phyloP scores from a whole-genome alignment of 2,888 invertebrate species.

The Palloptera scutellata region DNA sequence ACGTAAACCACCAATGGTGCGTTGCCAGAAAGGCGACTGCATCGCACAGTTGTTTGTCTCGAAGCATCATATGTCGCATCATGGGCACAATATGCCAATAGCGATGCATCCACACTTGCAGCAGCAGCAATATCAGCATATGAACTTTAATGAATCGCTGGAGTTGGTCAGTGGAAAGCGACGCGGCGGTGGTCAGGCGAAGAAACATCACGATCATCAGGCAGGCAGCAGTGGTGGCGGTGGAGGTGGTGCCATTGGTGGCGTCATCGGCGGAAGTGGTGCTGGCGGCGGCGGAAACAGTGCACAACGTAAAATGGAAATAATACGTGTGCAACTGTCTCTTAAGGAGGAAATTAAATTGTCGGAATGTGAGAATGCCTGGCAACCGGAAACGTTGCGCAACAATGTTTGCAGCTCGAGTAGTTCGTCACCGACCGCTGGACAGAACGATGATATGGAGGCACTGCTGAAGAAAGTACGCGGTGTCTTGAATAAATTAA shows the following conservation, averaged over 20 bases:
- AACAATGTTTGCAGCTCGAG: constrained; percentile 24
- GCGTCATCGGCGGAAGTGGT: constrained; percentile 6
- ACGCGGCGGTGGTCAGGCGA: constrained; percentile 44
- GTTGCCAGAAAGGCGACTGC: constrained; percentile 54
- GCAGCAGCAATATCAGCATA: constrained; percentile 53
- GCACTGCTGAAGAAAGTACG: constrained; percentile 57
- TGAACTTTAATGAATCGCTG: constrained; percentile 53
- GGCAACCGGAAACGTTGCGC: constrained; percentile 56
- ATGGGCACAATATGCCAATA: constrained; percentile 35
- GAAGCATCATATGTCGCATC: constrained; percentile 44
- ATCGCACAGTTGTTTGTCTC: constrained; percentile 55
- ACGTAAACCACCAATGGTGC: constrained; percentile 51
- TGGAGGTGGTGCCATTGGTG: constrained; percentile 33
- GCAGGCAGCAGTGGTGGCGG: constrained; percentile 34
- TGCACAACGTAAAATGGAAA: constrained; percentile 49
- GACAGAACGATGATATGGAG: constrained; percentile 50
- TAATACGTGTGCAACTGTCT: constrained; percentile 58
- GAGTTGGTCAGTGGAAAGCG: constrained; percentile 52
- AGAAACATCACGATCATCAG: constrained; percentile 50
- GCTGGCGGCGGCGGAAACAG: constrained; percentile 18
- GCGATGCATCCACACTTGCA: constrained; percentile 45
- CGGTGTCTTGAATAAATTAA: constrained; percentile 59
- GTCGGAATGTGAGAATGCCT: constrained; percentile 59
- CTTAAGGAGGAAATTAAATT: constrained; percentile 59
- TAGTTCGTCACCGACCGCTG: constrained; percentile 13